phyloP scores from a whole-genome alignment of 2,113 vertebrate genomes.

The Gobio gobio region DNA sequence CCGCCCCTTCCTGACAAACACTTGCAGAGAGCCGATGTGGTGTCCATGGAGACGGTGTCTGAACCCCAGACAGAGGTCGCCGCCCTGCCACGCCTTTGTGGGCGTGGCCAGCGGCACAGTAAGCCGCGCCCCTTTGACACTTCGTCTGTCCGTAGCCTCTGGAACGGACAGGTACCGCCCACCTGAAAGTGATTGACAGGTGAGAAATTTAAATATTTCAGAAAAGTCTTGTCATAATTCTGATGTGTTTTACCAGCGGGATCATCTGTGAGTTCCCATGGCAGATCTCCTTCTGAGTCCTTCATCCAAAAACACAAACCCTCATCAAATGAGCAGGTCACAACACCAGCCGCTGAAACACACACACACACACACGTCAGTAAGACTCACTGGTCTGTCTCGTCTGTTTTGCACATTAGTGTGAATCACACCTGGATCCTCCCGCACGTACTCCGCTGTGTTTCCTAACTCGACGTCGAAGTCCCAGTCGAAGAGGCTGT shows the following conservation, averaged over 20 bases:
- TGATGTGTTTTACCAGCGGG: slow-evolving; percentile 60
- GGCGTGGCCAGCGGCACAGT: slow-evolving; percentile 71
- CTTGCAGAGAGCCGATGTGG: slow-evolving; percentile 82
- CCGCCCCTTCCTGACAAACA: slow-evolving; percentile 78
- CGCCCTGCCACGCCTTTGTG: slow-evolving; percentile 53
- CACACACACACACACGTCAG: slow-evolving; percentile 35
- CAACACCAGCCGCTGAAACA: slow-evolving; percentile 72
- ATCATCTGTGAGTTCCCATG: slow-evolving; percentile 78
- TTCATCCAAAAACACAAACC: slow-evolving; percentile 88
- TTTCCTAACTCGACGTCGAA: slow-evolving; percentile 91
- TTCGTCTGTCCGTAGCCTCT: slow-evolving; percentile 69
- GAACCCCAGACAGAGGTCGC: slow-evolving; percentile 85
- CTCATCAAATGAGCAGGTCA: slow-evolving; percentile 85
- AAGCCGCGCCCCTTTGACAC: slow-evolving; percentile 77
- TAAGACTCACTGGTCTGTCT: neutral
- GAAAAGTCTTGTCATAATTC: neutral
- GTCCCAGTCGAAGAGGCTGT: slow-evolving; percentile 81
- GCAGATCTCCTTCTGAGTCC: slow-evolving; percentile 80
- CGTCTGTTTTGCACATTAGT: neutral
- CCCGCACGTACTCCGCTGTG: slow-evolving; percentile 80
- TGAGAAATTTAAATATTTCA: neutral
- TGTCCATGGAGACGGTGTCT: slow-evolving; percentile 83
- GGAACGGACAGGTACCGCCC: slow-evolving; percentile 83
- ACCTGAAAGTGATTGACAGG: slow-evolving; percentile 72
- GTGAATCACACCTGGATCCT: slow-evolving; percentile 81